These are phyloP conservation scores for Notarius quadriscutis DNA, from an alignment of 2,113 vertebrate genomes.

Conservation along the genomic window DNA sequence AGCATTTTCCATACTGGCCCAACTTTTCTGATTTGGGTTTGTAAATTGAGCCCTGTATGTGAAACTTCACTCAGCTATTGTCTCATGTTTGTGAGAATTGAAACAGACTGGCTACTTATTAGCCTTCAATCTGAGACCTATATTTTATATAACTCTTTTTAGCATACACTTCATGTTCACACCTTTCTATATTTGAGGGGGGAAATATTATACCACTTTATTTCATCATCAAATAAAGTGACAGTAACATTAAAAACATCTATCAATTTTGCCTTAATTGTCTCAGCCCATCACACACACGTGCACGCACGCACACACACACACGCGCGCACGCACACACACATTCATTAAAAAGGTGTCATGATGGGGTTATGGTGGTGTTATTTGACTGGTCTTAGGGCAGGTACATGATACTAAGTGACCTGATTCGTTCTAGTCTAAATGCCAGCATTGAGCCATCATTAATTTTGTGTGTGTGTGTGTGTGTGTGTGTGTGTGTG, in stretches of 20 bases:
- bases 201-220: not conserved
- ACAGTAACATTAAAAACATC: not conserved
- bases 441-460: conserved; percentile 42
- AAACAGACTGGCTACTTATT: not conserved
- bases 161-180: not conserved
- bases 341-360: conserved; percentile 28
- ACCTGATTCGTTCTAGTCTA: conserved; percentile 36
- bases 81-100: not conserved
- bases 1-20: no score
- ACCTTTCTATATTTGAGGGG: not conserved
- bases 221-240: not conserved
- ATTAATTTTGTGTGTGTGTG: conserved; percentile 38
- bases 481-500: conserved; percentile 16
- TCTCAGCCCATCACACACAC: conserved; percentile 3
- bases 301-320: not conserved
- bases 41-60: not conserved
- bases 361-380: conserved; percentile 26
- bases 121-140: not conserved
- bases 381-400: conserved; percentile 31
- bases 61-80: not conserved
- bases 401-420: conserved; percentile 43
- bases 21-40: no score
- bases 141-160: not conserved
- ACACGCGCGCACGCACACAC: conserved; percentile 10
- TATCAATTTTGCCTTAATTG: not conserved